Evolutionary conservation across 2,888 invertebrate genomes (phyloP), one percentile per base, ranked within the genome.

Genomic region (Elysia crispata): DNA sequence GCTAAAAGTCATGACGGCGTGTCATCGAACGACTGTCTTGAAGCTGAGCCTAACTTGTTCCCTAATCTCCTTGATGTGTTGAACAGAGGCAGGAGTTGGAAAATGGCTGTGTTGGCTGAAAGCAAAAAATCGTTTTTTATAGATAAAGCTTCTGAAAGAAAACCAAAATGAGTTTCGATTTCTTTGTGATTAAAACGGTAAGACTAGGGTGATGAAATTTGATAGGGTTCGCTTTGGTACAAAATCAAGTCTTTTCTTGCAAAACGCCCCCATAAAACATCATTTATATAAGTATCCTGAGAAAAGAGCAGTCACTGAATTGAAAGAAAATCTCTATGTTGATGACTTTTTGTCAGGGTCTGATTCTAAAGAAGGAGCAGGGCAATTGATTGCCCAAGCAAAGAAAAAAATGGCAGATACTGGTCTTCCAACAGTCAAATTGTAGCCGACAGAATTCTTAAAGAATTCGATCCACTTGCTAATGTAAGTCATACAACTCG

Each of bases 11-110:
- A 30, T 1, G 66, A 82, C 66, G 79, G 72, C 0, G 18, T 69
- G 1, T 77, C 76, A 15, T 77, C 85, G 41, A 85, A 85, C 80
- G 83, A 85, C 49, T 85, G 85, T 74, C 25, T 84, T 15, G 81
- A 85, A 72, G 41, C 79, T 18, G 85, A 85, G n/a, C 85, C 81
- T 18, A 76, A 62, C 5, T 76, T 83, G 15, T 54, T 80, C 11
- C 81, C 77, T 50, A 64, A 80, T 67, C 49, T 85, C 6, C 60
- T 73, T 74, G 79, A 67, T n/a, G 49, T 85, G 13, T 50, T 84
- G 33, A 23, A 80, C 23, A 64, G 84, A 15, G 85, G 85, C 67
- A 54, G 84, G 28, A 23, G 77, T 18, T 76, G 79, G 78, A 62
- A 28, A 60, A 28, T 82, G 76, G 82, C 81, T 23, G 49, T 85